Base-by-base conservation (phyloP, 2,888 invertebrate genomes). In the Alcis repandata region DNA sequence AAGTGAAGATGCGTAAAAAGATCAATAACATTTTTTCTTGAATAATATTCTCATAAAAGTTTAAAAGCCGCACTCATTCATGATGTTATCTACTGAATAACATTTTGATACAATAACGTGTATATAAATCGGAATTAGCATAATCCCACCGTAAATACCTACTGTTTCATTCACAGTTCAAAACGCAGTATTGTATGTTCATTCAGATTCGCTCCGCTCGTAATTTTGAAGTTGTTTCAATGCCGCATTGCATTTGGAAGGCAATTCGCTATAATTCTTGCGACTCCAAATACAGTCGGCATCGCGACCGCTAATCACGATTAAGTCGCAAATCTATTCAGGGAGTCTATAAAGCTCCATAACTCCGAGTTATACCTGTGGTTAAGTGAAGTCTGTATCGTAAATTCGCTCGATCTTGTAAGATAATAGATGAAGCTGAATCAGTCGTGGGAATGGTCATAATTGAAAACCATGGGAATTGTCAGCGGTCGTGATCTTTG, bases 361-460 rank as follows among this genome's bases (percentile, higher is more conserved):
- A 73, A 67, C 57, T 59, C 49, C 38, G 66, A 69, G 49, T 68
- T 71, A 64, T 65, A 57, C 66, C 62, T 56, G 62, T 60, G 63
- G 63, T 68, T 38, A 46, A 8, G 57, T 60, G 40, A 57, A 63
- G 40, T 61, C 59, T 56, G 64, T 70, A 63, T 59, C 61, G 65
- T 64, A 69, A 71, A 68, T 66, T 41, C 54, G 57, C 59, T 61
- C 46, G 40, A 53, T 45, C 40, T 57, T 38, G 51, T 60, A 46
- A 60, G 57, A 60, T 53, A 75, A 80, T 82, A 77, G 75, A 75
- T 76, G 76, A 77, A 77, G 79, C 74, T 67, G 68, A 73, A 69
- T 72, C 58, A 79, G 77, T 77, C 88, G 87, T 88, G 88, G 84
- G 87, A 88, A 87, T 81, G 69, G 76, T 79, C 79, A 86, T 84